A percentile compares a stretch with the other conserved stretches of the same genome.
Evolutionary conservation across 2,113 vertebrate species (phyloP).

Genomic region (Polypterus senegalus): DNA sequence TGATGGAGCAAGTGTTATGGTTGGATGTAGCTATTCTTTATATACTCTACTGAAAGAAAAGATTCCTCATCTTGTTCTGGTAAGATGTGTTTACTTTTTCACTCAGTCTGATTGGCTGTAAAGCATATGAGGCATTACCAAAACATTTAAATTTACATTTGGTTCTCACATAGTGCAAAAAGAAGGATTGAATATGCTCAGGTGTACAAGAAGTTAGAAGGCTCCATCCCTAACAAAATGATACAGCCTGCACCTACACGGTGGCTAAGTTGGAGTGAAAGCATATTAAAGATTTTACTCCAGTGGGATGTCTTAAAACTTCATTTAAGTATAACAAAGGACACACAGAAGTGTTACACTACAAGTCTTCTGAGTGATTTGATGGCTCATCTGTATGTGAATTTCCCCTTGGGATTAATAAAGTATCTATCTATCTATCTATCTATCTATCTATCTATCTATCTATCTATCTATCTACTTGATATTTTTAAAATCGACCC

Average conservation of each 20-base stretch:
- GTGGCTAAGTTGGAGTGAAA: not conserved
- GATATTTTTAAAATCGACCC: too few relatives aligned
- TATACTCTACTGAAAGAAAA: conserved; percentile 2
- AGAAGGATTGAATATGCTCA: not conserved
- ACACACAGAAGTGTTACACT: not conserved
- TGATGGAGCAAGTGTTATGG: conserved; percentile 5
- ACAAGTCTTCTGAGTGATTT: not conserved
- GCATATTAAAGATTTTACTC: not conserved
- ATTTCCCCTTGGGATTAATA: too few relatives aligned
- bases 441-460: too few relatives aligned
- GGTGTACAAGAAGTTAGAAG: not conserved
- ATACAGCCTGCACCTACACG: conserved; percentile 1
- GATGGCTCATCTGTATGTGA: not conserved
- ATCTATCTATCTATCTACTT: too few relatives aligned
- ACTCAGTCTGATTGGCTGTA: not conserved
- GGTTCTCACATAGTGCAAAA: not conserved
- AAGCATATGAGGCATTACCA: conserved; percentile 5
- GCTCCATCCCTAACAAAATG: not conserved
- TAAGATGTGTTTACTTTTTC: not conserved
- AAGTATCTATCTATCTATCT: too few relatives aligned
- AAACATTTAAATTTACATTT: conserved; percentile 2
- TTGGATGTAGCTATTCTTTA: conserved; percentile 6
- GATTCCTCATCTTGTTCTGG: conserved; percentile 1
- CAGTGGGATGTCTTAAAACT: not conserved
- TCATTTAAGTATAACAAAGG: not conserved